phyloP scores from a whole-genome alignment of 2,113 vertebrate genomes.

The Antennarius striatus region DNA sequence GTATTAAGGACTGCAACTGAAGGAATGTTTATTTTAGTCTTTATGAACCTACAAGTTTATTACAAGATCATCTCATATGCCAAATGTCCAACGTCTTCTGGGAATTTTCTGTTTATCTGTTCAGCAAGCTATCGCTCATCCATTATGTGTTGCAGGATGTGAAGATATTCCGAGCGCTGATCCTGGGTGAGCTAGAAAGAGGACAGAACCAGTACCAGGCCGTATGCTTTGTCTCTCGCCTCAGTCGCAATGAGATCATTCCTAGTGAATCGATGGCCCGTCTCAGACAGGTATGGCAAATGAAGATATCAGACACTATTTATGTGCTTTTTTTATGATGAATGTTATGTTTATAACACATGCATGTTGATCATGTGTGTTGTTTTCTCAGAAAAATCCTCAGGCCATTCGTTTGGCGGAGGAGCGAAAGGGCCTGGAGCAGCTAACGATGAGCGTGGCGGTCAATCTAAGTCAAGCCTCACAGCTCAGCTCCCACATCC shows the following conservation, averaged over 20 bases:
- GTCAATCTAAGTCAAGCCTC: constrained; percentile 90
- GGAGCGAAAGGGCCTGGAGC: constrained; percentile 86
- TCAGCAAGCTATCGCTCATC: constrained; percentile 33
- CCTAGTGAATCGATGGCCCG: constrained; percentile 97
- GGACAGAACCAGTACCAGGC: constrained; percentile 97
- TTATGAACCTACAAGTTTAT: constrained; percentile 24
- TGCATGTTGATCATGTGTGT: not conserved
- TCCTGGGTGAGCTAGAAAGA: constrained; percentile 94
- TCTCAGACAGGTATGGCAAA: constrained; percentile 86
- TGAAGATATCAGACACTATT: not conserved
- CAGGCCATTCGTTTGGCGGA: constrained; percentile 88
- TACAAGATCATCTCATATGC: constrained; percentile 4
- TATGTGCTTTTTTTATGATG: no score
- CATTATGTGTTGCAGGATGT: constrained; percentile 83
- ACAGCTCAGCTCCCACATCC: constrained; percentile 90
- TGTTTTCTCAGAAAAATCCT: constrained; percentile 88
- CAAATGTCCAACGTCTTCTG: constrained; percentile 14
- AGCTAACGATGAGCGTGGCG: constrained; percentile 86
- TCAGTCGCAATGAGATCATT: constrained; percentile 94
- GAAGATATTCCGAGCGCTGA: constrained; percentile 95
- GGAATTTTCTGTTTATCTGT: constrained; percentile 32
- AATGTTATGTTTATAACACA: not conserved
- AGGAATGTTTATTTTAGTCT: constrained; percentile 37
- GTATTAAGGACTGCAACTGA: constrained; percentile 46
- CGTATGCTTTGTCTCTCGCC: constrained; percentile 90